Conservation (phyloP, 1,140 invertebrate genomes). For the Gryllus bimaculatus region DNA sequence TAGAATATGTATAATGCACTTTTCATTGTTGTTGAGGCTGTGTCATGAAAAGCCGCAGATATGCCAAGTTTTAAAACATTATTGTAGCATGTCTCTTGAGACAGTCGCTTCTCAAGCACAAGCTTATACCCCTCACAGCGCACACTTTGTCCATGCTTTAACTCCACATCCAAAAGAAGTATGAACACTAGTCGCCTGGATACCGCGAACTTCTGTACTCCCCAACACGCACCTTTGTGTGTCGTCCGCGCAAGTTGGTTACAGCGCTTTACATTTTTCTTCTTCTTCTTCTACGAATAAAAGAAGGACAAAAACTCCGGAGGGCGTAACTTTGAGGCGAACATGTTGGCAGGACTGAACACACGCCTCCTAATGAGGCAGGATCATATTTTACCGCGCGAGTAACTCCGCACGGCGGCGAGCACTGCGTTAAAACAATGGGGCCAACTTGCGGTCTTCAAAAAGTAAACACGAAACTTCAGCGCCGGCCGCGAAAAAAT, state of each 20-base stretch:
- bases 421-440: conserved; percentile 1
- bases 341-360: neutral
- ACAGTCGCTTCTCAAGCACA: too few species aligned
- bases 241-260: neutral
- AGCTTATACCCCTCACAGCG: too few species aligned
- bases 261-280: neutral
- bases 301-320: neutral
- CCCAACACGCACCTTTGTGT: neutral
- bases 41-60: too few species aligned
- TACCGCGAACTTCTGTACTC: neutral
- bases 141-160: too few species aligned
- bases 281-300: neutral
- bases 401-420: neutral
- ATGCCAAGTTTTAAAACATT: too few species aligned
- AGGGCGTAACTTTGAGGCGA: neutral
- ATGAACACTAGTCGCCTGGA: neutral
- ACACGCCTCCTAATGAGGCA: neutral
- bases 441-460: neutral
- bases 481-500: neutral
- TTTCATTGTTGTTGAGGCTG: too few species aligned
- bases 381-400: conserved; percentile 3
- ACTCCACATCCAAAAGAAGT: too few species aligned
- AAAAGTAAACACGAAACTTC: conserved; percentile 1
- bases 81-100: too few species aligned
- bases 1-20: too few species aligned